Conservation (phyloP, 2,113 vertebrate genomes). For the Quiscalus mexicanus region DNA sequence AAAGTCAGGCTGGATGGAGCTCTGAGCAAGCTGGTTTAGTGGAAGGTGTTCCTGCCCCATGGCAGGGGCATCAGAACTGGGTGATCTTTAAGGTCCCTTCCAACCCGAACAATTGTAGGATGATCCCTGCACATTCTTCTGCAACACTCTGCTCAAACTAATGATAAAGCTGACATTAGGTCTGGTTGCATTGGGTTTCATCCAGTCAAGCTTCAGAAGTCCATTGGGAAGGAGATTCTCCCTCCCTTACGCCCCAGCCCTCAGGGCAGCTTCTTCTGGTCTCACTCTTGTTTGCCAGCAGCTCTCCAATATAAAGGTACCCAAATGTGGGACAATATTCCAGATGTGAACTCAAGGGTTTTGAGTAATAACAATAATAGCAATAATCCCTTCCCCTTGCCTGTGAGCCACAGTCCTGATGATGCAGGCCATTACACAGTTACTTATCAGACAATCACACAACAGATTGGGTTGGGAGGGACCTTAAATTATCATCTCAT, state of each 20-base stretch:
- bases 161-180: background rate
- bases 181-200: background rate
- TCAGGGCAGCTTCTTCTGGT: background rate
- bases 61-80: fast-evolving
- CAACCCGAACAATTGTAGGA: background rate
- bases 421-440: background rate
- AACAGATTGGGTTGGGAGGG: background rate
- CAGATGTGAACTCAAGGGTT: background rate
- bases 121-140: background rate
- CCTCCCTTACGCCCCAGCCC: background rate
- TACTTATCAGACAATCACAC: background rate
- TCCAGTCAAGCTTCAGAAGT: background rate
- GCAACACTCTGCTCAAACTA: background rate
- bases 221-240: background rate
- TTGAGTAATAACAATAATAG: background rate
- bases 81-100: background rate
- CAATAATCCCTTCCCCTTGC: background rate
- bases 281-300: background rate
- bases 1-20: background rate
- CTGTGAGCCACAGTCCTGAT: background rate
- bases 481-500: background rate
- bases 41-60: background rate
- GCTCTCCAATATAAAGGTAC: background rate
- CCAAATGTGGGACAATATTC: background rate
- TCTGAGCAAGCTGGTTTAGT: background rate